phyloP scores from a whole-genome alignment of 2,888 invertebrate species.

The Eulithis testata region DNA sequence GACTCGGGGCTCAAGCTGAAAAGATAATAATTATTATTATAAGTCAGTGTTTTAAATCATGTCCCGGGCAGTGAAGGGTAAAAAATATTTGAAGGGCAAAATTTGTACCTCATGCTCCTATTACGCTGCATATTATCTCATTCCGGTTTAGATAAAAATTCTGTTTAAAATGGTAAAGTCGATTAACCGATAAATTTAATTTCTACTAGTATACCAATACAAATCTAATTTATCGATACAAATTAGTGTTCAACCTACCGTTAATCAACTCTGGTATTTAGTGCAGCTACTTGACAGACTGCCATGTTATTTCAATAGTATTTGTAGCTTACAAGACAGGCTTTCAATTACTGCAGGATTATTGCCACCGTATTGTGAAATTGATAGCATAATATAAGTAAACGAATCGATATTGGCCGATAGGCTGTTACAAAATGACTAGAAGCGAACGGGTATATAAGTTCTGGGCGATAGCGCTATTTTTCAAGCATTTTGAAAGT shows the following conservation, averaged over 20 bases:
- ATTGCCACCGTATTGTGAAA: slow-evolving; percentile 26
- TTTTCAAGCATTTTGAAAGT: neutral
- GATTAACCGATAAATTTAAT: too few species aligned
- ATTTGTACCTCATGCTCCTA: too few species aligned
- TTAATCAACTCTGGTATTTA: slow-evolving; percentile 49
- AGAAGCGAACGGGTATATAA: neutral
- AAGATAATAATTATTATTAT: too few species aligned
- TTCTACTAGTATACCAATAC: neutral
- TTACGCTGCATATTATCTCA: too few species aligned
- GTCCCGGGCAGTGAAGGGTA: too few species aligned
- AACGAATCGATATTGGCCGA: slow-evolving; percentile 28
- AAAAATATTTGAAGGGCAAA: too few species aligned
- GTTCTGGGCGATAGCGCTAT: neutral
- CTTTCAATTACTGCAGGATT: slow-evolving; percentile 24
- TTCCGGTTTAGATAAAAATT: too few species aligned
- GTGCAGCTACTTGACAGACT: slow-evolving; percentile 43
- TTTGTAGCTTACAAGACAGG: slow-evolving; percentile 29
- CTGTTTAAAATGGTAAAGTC: too few species aligned
- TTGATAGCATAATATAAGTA: slow-evolving; percentile 24
- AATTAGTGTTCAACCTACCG: slow-evolving; percentile 35
- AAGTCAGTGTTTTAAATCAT: too few species aligned
- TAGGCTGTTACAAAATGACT: slow-evolving; percentile 25
- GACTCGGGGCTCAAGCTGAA: too few species aligned
- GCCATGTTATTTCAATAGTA: slow-evolving; percentile 44
- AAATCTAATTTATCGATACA: slow-evolving; percentile 17